phyloP scores from a whole-genome alignment of 1,140 invertebrate genomes.

The Marisa cornuarietis region DNA sequence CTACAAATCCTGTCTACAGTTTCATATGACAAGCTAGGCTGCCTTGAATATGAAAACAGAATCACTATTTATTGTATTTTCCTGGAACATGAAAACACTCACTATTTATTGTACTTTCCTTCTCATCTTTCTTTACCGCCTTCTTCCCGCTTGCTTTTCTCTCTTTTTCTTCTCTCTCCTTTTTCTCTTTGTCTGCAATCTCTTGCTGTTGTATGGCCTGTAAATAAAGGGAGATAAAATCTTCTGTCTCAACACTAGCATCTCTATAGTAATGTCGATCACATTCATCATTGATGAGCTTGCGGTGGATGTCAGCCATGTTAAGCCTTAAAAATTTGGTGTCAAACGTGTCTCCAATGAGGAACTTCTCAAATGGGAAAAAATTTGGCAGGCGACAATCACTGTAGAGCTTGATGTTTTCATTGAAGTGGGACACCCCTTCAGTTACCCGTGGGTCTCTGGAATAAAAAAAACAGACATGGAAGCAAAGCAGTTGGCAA shows the following conservation, averaged over 20 bases:
- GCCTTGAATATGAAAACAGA: not conserved
- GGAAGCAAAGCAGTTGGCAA: not conserved
- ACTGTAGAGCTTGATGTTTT: conserved; percentile 33
- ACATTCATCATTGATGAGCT: conserved; percentile 28
- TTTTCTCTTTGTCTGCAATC: conserved; percentile 1
- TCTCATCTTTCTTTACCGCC: conserved; percentile 6
- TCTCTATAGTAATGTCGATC: conserved; percentile 19
- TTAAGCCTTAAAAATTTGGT: conserved; percentile 36
- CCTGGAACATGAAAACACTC: not conserved
- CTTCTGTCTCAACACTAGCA: not conserved
- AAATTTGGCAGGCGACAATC: conserved; percentile 33
- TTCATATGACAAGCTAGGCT: too few relatives aligned
- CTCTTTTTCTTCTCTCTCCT: conserved; percentile 10
- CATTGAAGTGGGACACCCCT: conserved; percentile 24
- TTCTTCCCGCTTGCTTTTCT: conserved; percentile 14
- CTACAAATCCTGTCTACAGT: too few relatives aligned
- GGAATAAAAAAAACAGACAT: conserved; percentile 17
- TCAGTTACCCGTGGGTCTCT: conserved; percentile 24
- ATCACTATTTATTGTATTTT: conserved; percentile 9
- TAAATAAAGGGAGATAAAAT: conserved; percentile 12
- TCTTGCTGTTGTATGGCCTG: conserved; percentile 9
- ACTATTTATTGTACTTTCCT: conserved; percentile 13
- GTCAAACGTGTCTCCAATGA: conserved; percentile 35
- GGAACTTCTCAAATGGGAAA: conserved; percentile 36
- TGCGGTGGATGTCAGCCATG: conserved; percentile 37